A percentile compares a stretch with the other conserved stretches of the same genome.
Conservation (phyloP, 2,797 vertebrate species). For the Hippopotamyrus pictus region DNA sequence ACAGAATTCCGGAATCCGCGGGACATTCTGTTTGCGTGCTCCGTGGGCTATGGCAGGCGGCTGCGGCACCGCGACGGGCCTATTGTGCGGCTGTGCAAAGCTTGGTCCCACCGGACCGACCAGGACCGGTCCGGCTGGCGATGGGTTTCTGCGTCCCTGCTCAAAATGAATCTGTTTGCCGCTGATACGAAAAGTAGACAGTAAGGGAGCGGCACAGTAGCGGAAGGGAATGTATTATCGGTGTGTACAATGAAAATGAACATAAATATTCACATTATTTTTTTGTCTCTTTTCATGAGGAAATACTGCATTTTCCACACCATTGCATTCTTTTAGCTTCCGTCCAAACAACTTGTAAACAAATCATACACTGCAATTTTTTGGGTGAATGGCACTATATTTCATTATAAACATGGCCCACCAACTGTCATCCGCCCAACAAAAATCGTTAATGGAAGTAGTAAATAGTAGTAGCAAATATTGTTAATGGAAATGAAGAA, state of each 20-base stretch:
- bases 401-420: background rate
- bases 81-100: slow-evolving; percentile 39
- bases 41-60: slow-evolving; percentile 31
- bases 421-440: background rate
- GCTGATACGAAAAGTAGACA: slow-evolving; percentile 38
- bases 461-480: background rate
- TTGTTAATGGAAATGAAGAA: background rate
- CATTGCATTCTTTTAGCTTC: background rate
- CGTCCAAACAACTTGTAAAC: background rate
- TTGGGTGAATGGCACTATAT: background rate
- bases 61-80: slow-evolving; percentile 21
- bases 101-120: slow-evolving; percentile 40
- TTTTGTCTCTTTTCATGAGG: background rate
- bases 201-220: background rate
- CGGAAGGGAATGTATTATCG: background rate
- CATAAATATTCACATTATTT: background rate
- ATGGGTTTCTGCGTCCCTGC: background rate
- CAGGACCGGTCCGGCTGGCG: background rate
- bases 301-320: background rate
- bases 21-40: slow-evolving; percentile 20
- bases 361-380: background rate
- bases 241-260: background rate
- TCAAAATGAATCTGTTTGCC: slow-evolving; percentile 40
- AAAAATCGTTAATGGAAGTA: background rate
- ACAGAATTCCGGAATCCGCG: slow-evolving; percentile 28